Conservation (phyloP, 2,888 invertebrate genomes). For the Melanotus villosus region DNA sequence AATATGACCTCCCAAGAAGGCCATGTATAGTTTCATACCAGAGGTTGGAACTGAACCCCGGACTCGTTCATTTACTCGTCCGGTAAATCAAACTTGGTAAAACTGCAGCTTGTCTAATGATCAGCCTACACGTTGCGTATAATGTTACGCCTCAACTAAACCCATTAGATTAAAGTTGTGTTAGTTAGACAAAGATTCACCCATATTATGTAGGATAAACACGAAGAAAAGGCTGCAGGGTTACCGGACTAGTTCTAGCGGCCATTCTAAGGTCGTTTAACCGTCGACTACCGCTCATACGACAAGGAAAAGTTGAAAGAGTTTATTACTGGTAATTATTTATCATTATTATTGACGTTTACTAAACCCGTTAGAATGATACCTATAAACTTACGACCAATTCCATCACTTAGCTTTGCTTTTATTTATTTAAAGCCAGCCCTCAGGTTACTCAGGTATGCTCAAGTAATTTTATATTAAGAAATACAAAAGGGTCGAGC, state of each 20-base stretch:
- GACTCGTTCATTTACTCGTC: conserved; percentile 58
- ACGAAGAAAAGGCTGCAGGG: conserved; percentile 19
- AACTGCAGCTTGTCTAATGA: conserved; percentile 58
- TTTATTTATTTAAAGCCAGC: too few species aligned
- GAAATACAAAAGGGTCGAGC: too few species aligned
- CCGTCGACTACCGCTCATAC: conserved; percentile 50
- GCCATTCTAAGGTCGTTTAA: conserved; percentile 54
- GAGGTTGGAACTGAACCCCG: conserved; percentile 45
- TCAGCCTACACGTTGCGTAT: conserved; percentile 53
- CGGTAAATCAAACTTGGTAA: conserved; percentile 57
- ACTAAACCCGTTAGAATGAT: conserved; percentile 35
- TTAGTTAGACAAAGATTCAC: conserved; percentile 45
- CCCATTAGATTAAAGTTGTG: conserved; percentile 20
- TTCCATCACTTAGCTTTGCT: too few species aligned
- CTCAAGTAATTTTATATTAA: too few species aligned
- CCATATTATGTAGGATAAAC: conserved; percentile 38
- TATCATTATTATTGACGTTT: conserved; percentile 52
- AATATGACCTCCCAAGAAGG: conserved; percentile 55
- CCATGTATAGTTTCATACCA: conserved; percentile 44
- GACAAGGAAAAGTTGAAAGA: conserved; percentile 45
- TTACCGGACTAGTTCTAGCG: conserved; percentile 53
- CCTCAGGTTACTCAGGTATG: too few species aligned
- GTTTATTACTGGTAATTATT: conserved; percentile 54
- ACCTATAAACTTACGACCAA: too few species aligned
- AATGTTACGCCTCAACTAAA: conserved; percentile 30